Base-by-base conservation (phyloP, 1,140 invertebrate genomes). In the Bicyclus anynana region DNA sequence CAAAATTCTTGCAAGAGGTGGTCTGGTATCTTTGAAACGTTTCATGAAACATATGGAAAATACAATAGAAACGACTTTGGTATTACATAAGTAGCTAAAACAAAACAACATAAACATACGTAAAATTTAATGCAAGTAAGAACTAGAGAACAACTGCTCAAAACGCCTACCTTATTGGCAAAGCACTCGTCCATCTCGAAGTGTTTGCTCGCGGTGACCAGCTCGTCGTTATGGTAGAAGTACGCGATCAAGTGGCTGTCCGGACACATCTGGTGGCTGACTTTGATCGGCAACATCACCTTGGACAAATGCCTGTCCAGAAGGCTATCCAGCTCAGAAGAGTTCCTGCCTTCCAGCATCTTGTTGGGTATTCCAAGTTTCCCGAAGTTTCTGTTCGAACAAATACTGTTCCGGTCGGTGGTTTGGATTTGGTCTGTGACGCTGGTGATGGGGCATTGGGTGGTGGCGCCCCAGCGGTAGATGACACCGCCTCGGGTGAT, bases 191-290 rank as follows among this genome's bases (percentile, higher is more conserved):
- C 82, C 69, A 87, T 80, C 26, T 83, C 79, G 44, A 89, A 81
- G 62, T 81, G 75, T 44, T 88, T 89, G 49, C 66, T 81, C 1
- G 87, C 81, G 16, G 76, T 85, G 20, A 95, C 90, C 0, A 92
- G 85, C 66, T 95, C 93, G 0, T 91, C 90, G 10, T 93, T 91
- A 7, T 92, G 87, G 16, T 93, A 90, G 70, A 94, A 94, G 59
- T 93, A 95, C 0, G 94, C 89, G 0, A 95, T 64, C 3, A 95
- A 68, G 69, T 92, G 90, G 12, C 91, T 92, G 0, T 92, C 83
- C 0, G 92, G 92, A 5, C 92, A 92, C 92, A 93, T 93, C 35
- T 90, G 90, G 26, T 92, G 87, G 0, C 90, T 90, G 12, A 92
- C 77, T 49, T 80, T 81, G 6, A 89, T 70, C 0, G 85, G 82